Evolutionary conservation across 2,888 invertebrate species (phyloP).

Genomic region (Chymomyza amoena): DNA sequence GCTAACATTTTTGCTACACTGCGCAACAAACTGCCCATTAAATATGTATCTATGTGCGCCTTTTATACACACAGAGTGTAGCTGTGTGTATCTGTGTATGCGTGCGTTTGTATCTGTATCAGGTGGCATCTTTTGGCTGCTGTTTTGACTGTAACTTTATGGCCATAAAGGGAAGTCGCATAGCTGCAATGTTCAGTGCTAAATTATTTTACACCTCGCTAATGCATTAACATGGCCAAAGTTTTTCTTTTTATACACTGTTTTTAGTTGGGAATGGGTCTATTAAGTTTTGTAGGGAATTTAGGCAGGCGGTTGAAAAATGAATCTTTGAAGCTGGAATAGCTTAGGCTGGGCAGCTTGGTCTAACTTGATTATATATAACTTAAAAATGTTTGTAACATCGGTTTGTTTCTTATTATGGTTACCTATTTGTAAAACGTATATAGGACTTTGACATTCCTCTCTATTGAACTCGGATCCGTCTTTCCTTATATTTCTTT

Average conservation of each 20-base stretch:
- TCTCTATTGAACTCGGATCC: too few species aligned
- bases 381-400: too few species aligned
- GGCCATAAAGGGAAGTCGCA: constrained; percentile 58
- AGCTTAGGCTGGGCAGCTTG: too few species aligned
- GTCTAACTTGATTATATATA: too few species aligned
- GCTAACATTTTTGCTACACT: constrained; percentile 52
- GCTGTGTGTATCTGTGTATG: neutral
- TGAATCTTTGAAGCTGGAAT: too few species aligned
- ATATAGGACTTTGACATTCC: too few species aligned
- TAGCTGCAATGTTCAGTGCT: constrained; percentile 46
- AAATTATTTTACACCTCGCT: constrained; percentile 58
- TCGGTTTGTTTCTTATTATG: too few species aligned
- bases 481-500: too few species aligned
- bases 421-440: too few species aligned
- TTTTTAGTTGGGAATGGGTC: too few species aligned
- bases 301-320: too few species aligned
- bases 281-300: neutral
- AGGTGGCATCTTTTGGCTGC: constrained; percentile 3
- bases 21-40: constrained; percentile 45
- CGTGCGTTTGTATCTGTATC: constrained; percentile 6
- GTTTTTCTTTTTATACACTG: constrained; percentile 27
- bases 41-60: constrained; percentile 32
- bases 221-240: constrained; percentile 70
- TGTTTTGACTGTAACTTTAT: constrained; percentile 48
- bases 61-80: neutral